Conservation (phyloP, 1,140 invertebrate genomes). For the Anastrepha obliqua region DNA sequence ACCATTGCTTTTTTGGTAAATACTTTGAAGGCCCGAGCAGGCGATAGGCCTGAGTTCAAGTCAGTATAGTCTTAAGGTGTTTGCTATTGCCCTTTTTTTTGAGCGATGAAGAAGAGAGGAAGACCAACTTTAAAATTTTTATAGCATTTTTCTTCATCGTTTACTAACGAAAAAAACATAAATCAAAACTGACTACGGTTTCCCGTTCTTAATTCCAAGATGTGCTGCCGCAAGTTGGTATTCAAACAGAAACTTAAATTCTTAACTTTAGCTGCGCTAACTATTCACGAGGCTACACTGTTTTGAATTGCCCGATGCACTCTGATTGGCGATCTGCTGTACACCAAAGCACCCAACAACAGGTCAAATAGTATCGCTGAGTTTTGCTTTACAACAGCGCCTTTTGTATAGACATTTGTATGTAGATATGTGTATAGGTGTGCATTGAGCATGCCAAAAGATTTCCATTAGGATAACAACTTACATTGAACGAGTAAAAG, state of each 20-base stretch:
- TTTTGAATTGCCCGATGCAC: not conserved
- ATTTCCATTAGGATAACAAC: slow-evolving; percentile 49
- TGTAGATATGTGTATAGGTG: not conserved
- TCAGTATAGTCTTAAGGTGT: too few relatives aligned
- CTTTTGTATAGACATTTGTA: not conserved
- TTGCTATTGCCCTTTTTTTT: too few relatives aligned
- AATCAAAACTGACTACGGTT: too few relatives aligned
- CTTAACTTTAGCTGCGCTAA: not conserved
- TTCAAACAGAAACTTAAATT: not conserved
- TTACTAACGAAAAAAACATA: too few relatives aligned
- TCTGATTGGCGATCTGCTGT: not conserved
- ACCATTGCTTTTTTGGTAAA: too few relatives aligned
- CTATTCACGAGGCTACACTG: too few relatives aligned
- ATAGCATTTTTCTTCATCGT: too few relatives aligned
- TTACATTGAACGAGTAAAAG: not conserved
- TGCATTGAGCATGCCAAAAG: not conserved
- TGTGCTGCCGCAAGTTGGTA: not conserved
- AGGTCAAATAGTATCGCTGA: not conserved
- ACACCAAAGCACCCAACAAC: not conserved
- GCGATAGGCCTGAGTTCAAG: too few relatives aligned
- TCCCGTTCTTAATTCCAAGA: too few relatives aligned
- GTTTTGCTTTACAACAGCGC: slow-evolving; percentile 40
- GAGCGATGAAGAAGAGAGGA: too few relatives aligned
- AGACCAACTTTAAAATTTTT: too few relatives aligned
- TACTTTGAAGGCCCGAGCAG: too few relatives aligned